phyloP scores from a whole-genome alignment of 1,140 invertebrate species.

The Drosophila yakuba region DNA sequence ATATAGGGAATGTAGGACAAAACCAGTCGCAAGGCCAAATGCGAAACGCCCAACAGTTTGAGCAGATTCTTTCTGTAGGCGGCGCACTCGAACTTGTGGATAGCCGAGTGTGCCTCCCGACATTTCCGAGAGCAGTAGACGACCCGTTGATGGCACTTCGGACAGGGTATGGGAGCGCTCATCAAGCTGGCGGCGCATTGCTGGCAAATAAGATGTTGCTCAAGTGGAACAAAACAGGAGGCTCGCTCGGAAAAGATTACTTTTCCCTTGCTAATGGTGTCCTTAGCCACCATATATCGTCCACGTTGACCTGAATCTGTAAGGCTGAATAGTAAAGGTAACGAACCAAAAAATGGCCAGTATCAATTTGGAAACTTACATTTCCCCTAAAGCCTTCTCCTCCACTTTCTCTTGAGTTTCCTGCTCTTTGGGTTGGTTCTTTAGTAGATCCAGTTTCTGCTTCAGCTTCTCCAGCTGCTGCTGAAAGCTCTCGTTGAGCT shows the following conservation, averaged over 20 bases:
- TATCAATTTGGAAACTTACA: constrained; percentile 39
- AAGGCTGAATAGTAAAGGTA: constrained; percentile 9
- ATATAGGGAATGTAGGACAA: constrained; percentile 46
- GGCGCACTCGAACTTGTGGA: constrained; percentile 63
- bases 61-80: constrained; percentile 52
- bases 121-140: constrained; percentile 72
- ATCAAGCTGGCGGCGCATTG: constrained; percentile 62
- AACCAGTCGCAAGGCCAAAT: constrained; percentile 63
- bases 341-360: no score
- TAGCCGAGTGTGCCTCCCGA: constrained; percentile 21
- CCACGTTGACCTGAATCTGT: constrained; percentile 8
- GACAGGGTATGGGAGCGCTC: constrained; percentile 68
- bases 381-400: constrained; percentile 14
- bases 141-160: constrained; percentile 56
- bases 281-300: constrained; percentile 59
- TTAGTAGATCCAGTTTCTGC: constrained; percentile 6
- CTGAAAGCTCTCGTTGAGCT: constrained; percentile 44
- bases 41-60: constrained; percentile 52
- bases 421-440: neutral
- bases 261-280: constrained; percentile 19
- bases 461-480: constrained; percentile 48
- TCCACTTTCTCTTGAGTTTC: neutral
- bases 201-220: constrained; percentile 59
- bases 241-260: constrained; percentile 62
- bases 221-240: constrained; percentile 60